A percentile compares a stretch with the other conserved stretches of the same genome.
Evolutionary conservation across 2,113 vertebrate genomes (phyloP).

Genomic region (Podarcis muralis): DNA sequence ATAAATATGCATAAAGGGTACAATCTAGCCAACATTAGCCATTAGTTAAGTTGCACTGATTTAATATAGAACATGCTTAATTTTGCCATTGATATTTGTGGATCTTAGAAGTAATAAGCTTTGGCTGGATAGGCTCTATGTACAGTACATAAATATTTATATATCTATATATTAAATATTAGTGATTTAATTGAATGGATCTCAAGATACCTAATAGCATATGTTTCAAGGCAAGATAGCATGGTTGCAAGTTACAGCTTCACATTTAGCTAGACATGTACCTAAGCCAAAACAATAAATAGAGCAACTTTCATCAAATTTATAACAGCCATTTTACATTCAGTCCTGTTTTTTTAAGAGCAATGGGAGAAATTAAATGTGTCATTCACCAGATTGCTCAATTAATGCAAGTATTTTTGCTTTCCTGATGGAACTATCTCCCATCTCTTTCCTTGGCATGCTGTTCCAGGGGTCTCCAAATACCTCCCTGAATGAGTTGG

Average conservation of each 20-base stretch:
- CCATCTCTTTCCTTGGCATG: not conserved
- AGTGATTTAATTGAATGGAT: not conserved
- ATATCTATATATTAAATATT: not conserved
- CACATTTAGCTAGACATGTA: not conserved
- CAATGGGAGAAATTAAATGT: no score
- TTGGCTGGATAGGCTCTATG: not conserved
- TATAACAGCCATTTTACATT: not conserved
- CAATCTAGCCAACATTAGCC: not conserved
- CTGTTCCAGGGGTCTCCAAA: no score
- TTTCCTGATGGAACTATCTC: not conserved
- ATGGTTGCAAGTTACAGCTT: not conserved
- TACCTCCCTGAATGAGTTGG: no score
- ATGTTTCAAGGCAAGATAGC: not conserved
- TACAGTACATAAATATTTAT: not conserved
- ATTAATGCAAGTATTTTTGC: no score
- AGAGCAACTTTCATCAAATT: conserved; percentile 8
- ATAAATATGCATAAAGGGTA: not conserved
- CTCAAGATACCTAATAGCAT: not conserved
- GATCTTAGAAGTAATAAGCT: not conserved
- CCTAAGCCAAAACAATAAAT: not conserved
- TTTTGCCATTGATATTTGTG: not conserved
- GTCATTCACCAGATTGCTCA: no score
- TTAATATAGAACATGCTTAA: not conserved
- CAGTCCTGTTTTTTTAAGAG: conserved; percentile 3
- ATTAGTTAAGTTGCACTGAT: not conserved